Evolutionary conservation across 2,888 invertebrate genomes (phyloP).

Genomic region (Agrochola macilenta): DNA sequence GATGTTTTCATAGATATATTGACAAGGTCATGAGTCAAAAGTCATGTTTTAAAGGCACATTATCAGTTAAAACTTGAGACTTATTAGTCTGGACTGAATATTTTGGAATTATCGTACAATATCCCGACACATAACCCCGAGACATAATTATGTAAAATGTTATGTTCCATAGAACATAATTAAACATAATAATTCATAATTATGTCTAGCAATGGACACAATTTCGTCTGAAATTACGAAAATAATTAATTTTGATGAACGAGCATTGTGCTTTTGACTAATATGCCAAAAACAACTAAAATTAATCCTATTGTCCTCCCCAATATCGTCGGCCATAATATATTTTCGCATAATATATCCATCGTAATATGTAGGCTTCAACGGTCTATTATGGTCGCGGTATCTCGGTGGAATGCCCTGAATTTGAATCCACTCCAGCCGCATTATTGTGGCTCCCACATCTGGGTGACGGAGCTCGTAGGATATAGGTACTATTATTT

Average conservation of each 20-base stretch:
- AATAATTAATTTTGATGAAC: not conserved
- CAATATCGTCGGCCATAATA: not conserved
- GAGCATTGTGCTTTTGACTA: not conserved
- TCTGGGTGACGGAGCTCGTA: not conserved
- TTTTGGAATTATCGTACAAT: not conserved
- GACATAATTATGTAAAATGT: no score
- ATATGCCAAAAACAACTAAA: not conserved
- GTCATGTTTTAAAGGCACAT: not conserved
- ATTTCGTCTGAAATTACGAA: not conserved
- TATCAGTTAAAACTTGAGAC: not conserved
- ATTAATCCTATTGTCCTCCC: not conserved
- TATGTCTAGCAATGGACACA: not conserved
- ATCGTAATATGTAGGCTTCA: not conserved
- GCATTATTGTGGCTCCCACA: constrained; percentile 30
- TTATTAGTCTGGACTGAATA: not conserved
- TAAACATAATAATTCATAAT: not conserved
- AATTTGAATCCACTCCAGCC: constrained; percentile 35
- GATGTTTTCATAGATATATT: no score
- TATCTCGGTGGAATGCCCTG: constrained; percentile 32
- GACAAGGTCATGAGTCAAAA: no score
- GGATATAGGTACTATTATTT: not conserved
- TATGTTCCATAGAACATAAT: not conserved
- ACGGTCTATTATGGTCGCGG: constrained; percentile 18
- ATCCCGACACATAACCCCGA: not conserved
- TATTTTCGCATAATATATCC: not conserved